Percentiles rank a stretch among this genome's conserved stretches.
Conservation (phyloP, 2,797 vertebrate genomes). For the Melanogrammus aeglefinus region DNA sequence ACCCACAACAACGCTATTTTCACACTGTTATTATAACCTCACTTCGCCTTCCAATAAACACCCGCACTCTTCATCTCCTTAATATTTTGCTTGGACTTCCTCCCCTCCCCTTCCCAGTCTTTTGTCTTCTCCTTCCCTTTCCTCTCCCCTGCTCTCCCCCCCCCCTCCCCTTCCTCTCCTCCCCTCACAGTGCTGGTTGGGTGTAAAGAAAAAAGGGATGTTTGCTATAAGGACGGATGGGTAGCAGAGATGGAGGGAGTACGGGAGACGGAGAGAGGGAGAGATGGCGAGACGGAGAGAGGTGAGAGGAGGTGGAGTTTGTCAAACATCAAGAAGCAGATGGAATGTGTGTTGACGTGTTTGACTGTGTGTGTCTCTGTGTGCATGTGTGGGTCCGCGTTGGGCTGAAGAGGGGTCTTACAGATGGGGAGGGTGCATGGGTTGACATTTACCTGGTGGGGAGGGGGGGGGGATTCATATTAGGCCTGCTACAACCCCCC, state of each 20-base stretch:
- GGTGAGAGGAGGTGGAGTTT: constrained; percentile 27
- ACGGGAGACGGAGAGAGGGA: background rate
- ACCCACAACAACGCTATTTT: too few relatives aligned
- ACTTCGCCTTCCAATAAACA: background rate
- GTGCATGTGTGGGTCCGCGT: background rate
- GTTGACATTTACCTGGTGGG: constrained; percentile 76
- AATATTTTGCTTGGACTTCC: background rate
- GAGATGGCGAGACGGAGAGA: background rate
- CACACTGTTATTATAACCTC: background rate
- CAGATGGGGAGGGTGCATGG: constrained; percentile 39
- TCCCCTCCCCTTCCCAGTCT: background rate
- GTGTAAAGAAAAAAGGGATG: background rate
- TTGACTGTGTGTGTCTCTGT: background rate
- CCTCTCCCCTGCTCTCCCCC: constrained; percentile 2
- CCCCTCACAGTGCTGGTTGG: background rate
- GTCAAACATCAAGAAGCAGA: constrained; percentile 1
- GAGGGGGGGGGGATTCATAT: constrained; percentile 53
- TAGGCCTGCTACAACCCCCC: constrained; percentile 47
- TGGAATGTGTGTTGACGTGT: background rate
- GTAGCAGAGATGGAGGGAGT: background rate
- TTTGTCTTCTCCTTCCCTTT: background rate
- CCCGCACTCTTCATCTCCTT: constrained; percentile 9
- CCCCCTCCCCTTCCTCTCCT: background rate
- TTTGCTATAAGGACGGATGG: constrained; percentile 30
- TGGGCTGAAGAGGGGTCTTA: background rate